These are phyloP conservation scores for Eulemur macaco DNA, from an alignment of 2,113 vertebrate species.

Conservation along the genomic window DNA sequence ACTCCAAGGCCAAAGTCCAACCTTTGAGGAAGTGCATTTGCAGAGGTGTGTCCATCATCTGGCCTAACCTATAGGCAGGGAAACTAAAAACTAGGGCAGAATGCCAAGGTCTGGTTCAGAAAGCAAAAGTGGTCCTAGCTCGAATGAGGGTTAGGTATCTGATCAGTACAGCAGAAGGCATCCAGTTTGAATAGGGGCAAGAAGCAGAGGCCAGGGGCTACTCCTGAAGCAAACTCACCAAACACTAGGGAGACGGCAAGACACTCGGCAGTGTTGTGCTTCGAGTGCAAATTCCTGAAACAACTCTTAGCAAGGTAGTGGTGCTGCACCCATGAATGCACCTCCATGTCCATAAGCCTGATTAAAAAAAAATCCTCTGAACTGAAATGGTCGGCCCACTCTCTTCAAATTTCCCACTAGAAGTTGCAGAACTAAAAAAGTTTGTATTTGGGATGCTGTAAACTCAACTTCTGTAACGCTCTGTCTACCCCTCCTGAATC, in stretches of 20 bases:
- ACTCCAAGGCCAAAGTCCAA: slow-evolving; percentile 9
- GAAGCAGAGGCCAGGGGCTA: neutral
- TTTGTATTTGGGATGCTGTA: neutral
- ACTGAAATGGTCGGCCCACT: neutral
- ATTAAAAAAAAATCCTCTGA: neutral
- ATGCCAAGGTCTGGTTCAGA: neutral
- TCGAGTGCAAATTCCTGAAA: neutral
- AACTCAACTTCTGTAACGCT: neutral
- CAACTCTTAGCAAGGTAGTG: neutral
- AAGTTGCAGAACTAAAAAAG: neutral
- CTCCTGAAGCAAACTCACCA: neutral
- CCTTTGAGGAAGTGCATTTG: neutral
- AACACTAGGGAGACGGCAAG: neutral
- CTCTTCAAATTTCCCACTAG: neutral
- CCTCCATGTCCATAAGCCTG: neutral
- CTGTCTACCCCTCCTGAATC: neutral
- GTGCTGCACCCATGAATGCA: neutral
- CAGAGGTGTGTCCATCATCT: neutral
- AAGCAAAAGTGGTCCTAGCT: neutral
- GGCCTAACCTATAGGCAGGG: neutral
- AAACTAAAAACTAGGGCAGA: neutral
- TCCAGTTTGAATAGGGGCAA: neutral
- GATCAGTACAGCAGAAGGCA: neutral
- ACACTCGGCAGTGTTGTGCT: neutral
- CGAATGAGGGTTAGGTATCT: neutral